These are phyloP conservation scores for Daubentonia madagascariensis DNA, from an alignment of 2,113 vertebrate species.

Conservation along the genomic window DNA sequence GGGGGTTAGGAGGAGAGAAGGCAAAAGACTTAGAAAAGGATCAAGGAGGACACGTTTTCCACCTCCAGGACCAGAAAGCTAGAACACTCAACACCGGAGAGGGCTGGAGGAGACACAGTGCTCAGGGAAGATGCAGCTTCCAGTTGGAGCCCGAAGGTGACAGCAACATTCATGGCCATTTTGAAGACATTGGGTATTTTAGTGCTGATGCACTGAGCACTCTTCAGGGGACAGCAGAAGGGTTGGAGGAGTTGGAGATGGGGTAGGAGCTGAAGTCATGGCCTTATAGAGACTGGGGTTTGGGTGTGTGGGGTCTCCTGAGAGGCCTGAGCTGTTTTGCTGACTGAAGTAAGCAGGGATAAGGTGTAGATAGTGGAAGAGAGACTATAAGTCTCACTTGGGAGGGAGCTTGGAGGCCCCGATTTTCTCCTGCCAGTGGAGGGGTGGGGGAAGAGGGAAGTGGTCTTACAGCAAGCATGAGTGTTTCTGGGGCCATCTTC, in stretches of 20 bases:
- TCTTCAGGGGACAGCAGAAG: background rate
- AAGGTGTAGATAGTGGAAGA: background rate
- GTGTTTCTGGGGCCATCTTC: background rate
- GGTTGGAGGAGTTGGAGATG: background rate
- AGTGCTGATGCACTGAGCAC: background rate
- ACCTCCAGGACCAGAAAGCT: background rate
- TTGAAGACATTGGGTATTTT: background rate
- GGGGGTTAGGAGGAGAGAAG: background rate
- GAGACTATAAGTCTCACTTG: background rate
- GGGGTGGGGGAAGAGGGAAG: background rate
- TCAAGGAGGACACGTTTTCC: background rate
- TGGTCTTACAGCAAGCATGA: fast-evolving
- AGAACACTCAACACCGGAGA: background rate
- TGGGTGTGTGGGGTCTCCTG: background rate
- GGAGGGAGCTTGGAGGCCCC: background rate
- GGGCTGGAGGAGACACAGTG: background rate
- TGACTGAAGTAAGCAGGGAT: background rate
- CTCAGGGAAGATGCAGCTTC: background rate
- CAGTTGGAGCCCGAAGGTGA: background rate
- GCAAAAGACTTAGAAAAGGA: background rate
- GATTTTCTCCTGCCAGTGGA: background rate
- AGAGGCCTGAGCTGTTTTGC: background rate
- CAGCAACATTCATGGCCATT: background rate
- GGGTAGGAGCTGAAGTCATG: background rate
- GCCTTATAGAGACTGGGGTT: background rate